Percentiles rank a stretch among this genome's conserved stretches.
phyloP scores from a whole-genome alignment of 2,113 vertebrate species.

The Oophaga pumilio region DNA sequence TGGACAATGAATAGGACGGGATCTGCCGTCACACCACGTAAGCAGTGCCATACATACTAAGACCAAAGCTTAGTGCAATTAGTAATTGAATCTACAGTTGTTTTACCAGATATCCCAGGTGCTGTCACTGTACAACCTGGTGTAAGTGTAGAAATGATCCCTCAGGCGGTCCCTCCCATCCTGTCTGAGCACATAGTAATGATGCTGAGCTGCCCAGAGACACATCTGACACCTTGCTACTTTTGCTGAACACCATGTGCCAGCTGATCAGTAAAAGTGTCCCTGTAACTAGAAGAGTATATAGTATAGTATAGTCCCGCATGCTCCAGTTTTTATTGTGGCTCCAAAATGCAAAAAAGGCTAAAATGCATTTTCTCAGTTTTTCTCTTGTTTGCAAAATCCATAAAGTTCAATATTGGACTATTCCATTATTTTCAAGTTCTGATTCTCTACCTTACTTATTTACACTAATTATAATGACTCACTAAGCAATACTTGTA shows the following conservation, averaged over 20 bases:
- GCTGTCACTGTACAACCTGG: background rate
- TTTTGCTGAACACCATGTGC: background rate
- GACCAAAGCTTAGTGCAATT: background rate
- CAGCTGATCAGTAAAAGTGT: background rate
- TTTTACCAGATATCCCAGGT: background rate
- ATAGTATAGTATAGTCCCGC: too few relatives aligned
- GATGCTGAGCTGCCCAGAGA: constrained; percentile 22
- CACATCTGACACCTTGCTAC: constrained; percentile 8
- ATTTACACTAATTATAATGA: background rate
- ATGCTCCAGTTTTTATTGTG: background rate
- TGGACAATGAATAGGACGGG: background rate
- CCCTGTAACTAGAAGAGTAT: background rate
- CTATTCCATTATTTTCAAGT: background rate
- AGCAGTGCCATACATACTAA: background rate
- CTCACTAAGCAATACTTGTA: background rate
- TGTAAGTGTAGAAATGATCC: background rate
- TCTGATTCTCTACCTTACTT: too few relatives aligned
- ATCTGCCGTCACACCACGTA: background rate
- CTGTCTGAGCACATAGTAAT: constrained; percentile 22
- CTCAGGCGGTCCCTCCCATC: background rate
- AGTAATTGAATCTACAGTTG: background rate
- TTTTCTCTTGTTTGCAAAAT: background rate
- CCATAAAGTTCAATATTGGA: background rate
- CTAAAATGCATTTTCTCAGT: background rate
- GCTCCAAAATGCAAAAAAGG: background rate